Percentiles rank a stretch among this genome's conserved stretches.
Evolutionary conservation across 2,888 invertebrate genomes (phyloP).

Genomic region (Dysmachus trigonus): DNA sequence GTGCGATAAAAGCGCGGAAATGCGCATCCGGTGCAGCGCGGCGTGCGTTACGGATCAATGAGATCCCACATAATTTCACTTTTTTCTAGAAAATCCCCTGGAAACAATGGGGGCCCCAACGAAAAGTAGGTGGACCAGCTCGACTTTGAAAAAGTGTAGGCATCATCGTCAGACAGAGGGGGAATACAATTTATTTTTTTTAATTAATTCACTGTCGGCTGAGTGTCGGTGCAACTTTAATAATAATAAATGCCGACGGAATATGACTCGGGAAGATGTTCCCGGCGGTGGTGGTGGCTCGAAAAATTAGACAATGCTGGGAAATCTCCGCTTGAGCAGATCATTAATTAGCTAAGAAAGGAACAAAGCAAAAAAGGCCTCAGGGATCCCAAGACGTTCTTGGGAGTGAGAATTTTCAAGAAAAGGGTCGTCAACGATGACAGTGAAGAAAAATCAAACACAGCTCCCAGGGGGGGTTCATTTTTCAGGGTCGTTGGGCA

Average conservation of each 20-base stretch:
- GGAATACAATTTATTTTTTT: background rate
- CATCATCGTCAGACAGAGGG: background rate
- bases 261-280: background rate
- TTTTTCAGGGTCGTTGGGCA: background rate
- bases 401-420: background rate
- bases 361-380: background rate
- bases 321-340: background rate
- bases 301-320: background rate
- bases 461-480: background rate
- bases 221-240: background rate
- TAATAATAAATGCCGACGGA: background rate
- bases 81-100: background rate
- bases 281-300: too few relatives aligned
- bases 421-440: background rate
- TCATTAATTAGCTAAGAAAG: background rate
- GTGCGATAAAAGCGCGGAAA: background rate
- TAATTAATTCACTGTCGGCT: background rate
- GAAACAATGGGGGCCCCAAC: background rate
- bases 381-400: background rate
- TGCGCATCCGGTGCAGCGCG: background rate
- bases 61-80: background rate
- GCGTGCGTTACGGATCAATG: background rate
- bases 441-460: background rate
- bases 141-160: background rate
- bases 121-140: background rate